phyloP scores from a whole-genome alignment of 2,888 invertebrate genomes.

The Psylliodes chrysocephalus region DNA sequence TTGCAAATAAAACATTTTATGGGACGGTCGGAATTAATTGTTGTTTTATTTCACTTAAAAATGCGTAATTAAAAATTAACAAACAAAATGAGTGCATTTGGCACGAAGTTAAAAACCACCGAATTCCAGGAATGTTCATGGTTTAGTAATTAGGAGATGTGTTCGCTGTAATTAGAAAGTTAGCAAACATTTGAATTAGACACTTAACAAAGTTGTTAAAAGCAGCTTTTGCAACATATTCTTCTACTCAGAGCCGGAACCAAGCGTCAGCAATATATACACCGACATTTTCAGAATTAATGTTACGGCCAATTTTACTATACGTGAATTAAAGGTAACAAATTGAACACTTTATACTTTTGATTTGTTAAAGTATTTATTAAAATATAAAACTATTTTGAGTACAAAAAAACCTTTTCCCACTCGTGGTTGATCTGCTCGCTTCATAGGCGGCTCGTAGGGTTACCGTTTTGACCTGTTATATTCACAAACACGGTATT shows the following conservation, averaged over 20 bases:
- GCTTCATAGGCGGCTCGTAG: too few species aligned
- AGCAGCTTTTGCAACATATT: constrained; percentile 5
- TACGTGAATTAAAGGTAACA: too few species aligned
- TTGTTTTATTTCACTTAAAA: background rate
- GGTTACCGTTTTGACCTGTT: too few species aligned
- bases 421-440: too few species aligned
- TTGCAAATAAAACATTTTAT: background rate
- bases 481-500: too few species aligned
- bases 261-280: background rate
- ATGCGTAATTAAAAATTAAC: constrained; percentile 12
- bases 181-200: constrained; percentile 2
- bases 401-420: too few species aligned
- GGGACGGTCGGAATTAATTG: background rate
- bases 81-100: constrained; percentile 2
- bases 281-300: too few species aligned
- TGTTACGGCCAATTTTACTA: too few species aligned
- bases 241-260: background rate
- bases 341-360: too few species aligned
- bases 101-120: constrained; percentile 8
- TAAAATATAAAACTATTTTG: too few species aligned
- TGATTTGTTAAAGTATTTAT: too few species aligned
- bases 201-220: constrained; percentile 15
- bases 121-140: constrained; percentile 1
- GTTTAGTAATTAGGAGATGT: constrained; percentile 7
- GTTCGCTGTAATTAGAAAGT: constrained; percentile 17